phyloP scores from a whole-genome alignment of 2,797 vertebrate genomes.

The Gouania willdenowi region DNA sequence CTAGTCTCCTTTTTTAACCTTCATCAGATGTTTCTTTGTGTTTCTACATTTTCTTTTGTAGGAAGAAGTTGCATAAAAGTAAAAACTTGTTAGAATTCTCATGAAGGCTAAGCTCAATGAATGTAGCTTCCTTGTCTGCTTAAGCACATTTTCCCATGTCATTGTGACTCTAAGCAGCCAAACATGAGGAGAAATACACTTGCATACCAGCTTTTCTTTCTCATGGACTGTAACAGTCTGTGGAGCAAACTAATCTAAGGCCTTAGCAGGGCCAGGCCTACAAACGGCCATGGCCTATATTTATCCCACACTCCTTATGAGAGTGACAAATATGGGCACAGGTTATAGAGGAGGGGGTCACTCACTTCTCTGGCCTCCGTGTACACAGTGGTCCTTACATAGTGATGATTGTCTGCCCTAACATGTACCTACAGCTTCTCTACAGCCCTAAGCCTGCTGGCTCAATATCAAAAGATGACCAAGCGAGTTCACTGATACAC shows the following conservation, averaged over 20 bases:
- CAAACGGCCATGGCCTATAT: constrained; percentile 70
- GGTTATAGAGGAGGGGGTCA: constrained; percentile 67
- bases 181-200: too few species aligned
- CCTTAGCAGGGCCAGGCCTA: constrained; percentile 47
- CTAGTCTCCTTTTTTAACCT: background rate
- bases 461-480: constrained; percentile 48
- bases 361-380: constrained; percentile 66
- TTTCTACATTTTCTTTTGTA: too few species aligned
- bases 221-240: constrained; percentile 18
- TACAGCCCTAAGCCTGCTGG: constrained; percentile 26
- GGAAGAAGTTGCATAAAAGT: too few species aligned
- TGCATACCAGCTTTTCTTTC: constrained; percentile 18
- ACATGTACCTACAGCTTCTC: constrained; percentile 52
- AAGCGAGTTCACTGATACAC: constrained; percentile 11
- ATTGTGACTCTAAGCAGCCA: too few species aligned
- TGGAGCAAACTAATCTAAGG: constrained; percentile 50
- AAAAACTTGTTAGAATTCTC: too few species aligned
- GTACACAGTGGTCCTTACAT: constrained; percentile 73
- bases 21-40: background rate
- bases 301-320: constrained; percentile 68
- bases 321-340: constrained; percentile 76
- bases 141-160: too few species aligned
- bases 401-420: constrained; percentile 73
- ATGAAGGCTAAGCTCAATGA: too few species aligned
- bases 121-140: too few species aligned